Base-by-base conservation (phyloP, 2,113 vertebrate species). In the Gallinago undulata region DNA sequence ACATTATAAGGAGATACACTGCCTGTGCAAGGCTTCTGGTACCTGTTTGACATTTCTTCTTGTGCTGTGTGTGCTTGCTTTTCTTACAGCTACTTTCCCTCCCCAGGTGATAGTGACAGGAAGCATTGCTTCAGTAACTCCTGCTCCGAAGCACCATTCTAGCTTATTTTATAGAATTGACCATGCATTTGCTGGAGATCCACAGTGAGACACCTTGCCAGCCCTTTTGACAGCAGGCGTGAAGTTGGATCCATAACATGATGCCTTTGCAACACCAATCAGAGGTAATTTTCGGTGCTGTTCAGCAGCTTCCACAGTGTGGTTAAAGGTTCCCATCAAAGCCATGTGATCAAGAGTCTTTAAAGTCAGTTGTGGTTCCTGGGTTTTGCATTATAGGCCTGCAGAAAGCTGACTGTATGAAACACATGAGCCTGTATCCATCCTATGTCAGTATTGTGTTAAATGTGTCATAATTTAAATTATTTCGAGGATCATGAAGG, bases 171-270 rank as follows among this genome's bases (percentile, higher is more conserved):
- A 9, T 59, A 35, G 59, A n/a, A 59, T 31, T 21, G 7, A 27
- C 43, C 2, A 6, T 17, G 9, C 11, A 3, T 51, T 56, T 37
- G 43, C 68, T 31, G 60, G 60, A 25, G 15, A 19, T 31, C 30
- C 30, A 6, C 11, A 23, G 50, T 19, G n/a, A 30, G 43, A 47
- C 11, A 19, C 51, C 43, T 19, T 30, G 72, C 23, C n/a, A 68
- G 51, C 33, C 69, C 45, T 18, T n/a, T 19, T 15, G 78, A 28
- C 27, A 60, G 51, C 11, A 24, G 51, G 53, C 3, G 1, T 57
- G 60, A 10, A 31, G 51, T 24, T 2, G 0, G 17, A 27, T 60
- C 18, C 5, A 0, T 39, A 45, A 16, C 14, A 19, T 1, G 2
- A 23, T 37, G 39, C 24, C 28, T 83, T 37, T 62, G 63, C 39